Conservation (phyloP, 2,113 vertebrate species). For the Lethenteron reissneri region DNA sequence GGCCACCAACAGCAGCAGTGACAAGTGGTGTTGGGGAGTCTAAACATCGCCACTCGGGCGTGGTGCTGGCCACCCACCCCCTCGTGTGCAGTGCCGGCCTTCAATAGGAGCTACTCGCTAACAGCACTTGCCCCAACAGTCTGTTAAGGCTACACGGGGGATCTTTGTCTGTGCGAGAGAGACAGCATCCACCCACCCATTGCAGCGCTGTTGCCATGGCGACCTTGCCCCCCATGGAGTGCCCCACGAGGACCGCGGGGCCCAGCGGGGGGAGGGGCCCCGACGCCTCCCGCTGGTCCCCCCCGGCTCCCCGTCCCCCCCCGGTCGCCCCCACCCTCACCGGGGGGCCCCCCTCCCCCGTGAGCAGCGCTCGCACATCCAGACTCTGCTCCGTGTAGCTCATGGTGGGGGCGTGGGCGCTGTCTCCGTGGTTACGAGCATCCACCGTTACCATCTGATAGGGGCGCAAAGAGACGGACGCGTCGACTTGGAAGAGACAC, state of each 20-base stretch:
- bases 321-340: no score
- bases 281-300: no score
- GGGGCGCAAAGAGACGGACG: no score
- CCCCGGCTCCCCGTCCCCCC: no score
- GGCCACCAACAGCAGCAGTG: no score
- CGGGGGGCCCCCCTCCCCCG: no score
- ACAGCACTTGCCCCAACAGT: background rate
- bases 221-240: conserved; percentile 95
- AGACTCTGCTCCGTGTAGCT: conserved; percentile 55
- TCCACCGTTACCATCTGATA: conserved; percentile 70
- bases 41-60: no score
- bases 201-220: conserved; percentile 60
- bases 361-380: conserved; percentile 48
- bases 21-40: no score
- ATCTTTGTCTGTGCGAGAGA: background rate
- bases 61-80: no score
- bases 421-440: conserved; percentile 71
- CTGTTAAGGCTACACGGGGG: background rate
- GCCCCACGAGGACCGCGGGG: conserved; percentile 58
- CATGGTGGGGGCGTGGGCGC: conserved; percentile 41
- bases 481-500: no score
- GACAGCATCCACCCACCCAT: conserved; percentile 20
- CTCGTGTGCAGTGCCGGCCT: no score
- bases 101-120: no score
- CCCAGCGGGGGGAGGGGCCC: conserved; percentile 19